Evolutionary conservation across 2,113 vertebrate species (phyloP).

Genomic region (Micronycteris hirsuta): DNA sequence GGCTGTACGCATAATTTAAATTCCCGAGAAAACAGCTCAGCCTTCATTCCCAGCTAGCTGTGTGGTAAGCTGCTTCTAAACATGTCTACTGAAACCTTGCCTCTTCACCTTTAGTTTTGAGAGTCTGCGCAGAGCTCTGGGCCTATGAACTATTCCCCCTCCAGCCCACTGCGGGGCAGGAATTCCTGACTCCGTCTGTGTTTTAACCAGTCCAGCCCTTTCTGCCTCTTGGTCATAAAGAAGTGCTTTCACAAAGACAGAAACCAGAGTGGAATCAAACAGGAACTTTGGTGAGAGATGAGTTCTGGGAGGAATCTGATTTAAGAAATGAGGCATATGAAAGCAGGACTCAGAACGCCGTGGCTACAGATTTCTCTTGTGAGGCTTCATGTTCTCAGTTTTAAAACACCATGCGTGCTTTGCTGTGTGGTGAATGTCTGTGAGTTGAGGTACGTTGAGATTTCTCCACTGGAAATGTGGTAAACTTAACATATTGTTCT

Average conservation of each 20-base stretch:
- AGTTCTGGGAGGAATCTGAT: slow-evolving; percentile 35
- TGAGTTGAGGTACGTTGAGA: neutral
- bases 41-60: slow-evolving; percentile 37
- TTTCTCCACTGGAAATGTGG: neutral
- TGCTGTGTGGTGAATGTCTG: neutral
- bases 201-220: neutral
- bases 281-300: neutral
- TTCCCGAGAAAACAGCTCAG: slow-evolving; percentile 44
- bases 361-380: neutral
- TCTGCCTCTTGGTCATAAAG: neutral
- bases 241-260: neutral
- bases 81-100: slow-evolving; percentile 33
- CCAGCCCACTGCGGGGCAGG: neutral
- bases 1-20: slow-evolving; percentile 36
- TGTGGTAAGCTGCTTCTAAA: slow-evolving; percentile 18
- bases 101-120: slow-evolving; percentile 31
- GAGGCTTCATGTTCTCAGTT: slow-evolving; percentile 25
- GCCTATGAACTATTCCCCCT: slow-evolving; percentile 15
- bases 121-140: neutral
- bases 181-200: neutral
- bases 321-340: slow-evolving; percentile 25
- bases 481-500: neutral
- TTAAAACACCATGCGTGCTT: slow-evolving; percentile 11
- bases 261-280: neutral
- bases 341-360: slow-evolving; percentile 46